Percentiles rank a stretch among this genome's conserved stretches.
Evolutionary conservation across 1,140 invertebrate species (phyloP).

Genomic region (Brachionus rotundiformis): DNA sequence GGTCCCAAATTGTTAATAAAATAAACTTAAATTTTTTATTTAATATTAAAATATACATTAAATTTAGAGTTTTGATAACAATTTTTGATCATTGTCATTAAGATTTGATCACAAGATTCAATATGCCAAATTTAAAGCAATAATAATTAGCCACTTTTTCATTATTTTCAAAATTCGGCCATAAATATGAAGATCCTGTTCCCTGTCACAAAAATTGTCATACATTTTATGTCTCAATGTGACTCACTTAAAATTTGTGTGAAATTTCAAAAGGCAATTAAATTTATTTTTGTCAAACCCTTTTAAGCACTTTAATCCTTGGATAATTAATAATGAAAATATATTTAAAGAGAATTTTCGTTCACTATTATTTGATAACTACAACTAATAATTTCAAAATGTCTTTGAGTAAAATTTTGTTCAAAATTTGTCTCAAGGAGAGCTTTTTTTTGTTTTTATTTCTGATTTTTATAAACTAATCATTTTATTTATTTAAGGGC

Average conservation of each 20-base stretch:
- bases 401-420: conserved; percentile 20
- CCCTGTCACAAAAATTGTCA: not conserved
- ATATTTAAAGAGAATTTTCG: not conserved
- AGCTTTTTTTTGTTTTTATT: not conserved
- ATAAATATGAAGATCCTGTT: not conserved
- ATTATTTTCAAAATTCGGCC: not conserved
- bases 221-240: not conserved
- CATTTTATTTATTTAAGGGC: not conserved
- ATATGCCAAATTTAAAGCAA: too few relatives aligned
- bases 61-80: too few relatives aligned
- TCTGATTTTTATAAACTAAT: not conserved
- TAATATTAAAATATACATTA: too few relatives aligned
- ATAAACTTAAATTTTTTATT: too few relatives aligned
- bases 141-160: too few relatives aligned
- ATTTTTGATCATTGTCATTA: too few relatives aligned
- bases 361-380: not conserved
- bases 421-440: not conserved
- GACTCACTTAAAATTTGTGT: not conserved
- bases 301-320: not conserved
- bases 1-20: too few relatives aligned
- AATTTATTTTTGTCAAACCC: not conserved
- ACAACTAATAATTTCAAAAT: not conserved
- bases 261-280: not conserved
- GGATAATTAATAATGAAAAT: not conserved
- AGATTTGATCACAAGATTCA: too few relatives aligned